Evolutionary conservation across 1,140 invertebrate species (phyloP), one percentile per base, ranked within the genome.

Genomic region (Eurosta solidaginis): DNA sequence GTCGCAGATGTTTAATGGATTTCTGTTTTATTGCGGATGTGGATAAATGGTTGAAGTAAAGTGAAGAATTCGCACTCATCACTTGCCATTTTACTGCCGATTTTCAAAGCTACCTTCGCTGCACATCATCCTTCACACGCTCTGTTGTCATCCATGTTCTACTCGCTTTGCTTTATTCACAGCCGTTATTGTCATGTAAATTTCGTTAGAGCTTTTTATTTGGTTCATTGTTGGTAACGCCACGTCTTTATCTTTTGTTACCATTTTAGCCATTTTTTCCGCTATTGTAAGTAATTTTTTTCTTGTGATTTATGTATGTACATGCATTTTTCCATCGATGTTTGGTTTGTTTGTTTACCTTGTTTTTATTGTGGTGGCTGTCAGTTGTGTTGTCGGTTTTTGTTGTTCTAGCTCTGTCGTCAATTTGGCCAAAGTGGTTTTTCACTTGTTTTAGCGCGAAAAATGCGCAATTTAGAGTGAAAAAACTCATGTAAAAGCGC

Each of bases 361-460:
- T 33, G 45, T 33, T 76, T 76, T 50, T 47, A 33, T 76, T 76
- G 49, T 52, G 22, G 73, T 33, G 22, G 33, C 27, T 73, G 2
- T 33, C 36, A 42, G 22, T 36, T 36, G 6, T 73, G 63, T 73
- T 73, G 29, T 36, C 36, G 29, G 5, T 20, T 45, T 20, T 74
- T 42, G 20, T 74, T 63, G 2, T 54, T 29, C 27, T 40, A 59
- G 50, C 63, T 76, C 79, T 82, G 83, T 85, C 84, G 84, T 86
- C 85, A 86, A 86, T 86, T 86, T 84, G 82, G 83, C 83, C 83
- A 86, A 86, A 86, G 85, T 86, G 85, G 83, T 86, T 86, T 86
- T 86, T 86, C 85, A 86, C 85, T 83, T 86, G 85, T 83, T 86
- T 86, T 85, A 85, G 81, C 85, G 83, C 83, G 82, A 83, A 86